phyloP scores from a whole-genome alignment of 1,140 invertebrate species.

The Bombus confusus region DNA sequence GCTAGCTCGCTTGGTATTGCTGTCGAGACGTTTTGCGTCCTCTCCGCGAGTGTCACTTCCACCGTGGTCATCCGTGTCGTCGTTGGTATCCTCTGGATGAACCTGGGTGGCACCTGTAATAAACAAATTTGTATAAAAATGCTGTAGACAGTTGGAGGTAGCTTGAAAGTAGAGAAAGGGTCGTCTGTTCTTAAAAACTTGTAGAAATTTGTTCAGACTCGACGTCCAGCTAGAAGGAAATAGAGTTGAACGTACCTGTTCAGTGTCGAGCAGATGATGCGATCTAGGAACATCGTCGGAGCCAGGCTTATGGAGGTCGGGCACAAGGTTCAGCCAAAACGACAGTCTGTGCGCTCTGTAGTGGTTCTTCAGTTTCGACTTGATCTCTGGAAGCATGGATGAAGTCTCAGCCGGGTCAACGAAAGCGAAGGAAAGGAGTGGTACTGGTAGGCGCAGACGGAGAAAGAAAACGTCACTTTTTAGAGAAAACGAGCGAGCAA shows the following conservation, averaged over 20 bases:
- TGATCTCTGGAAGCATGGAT: conserved; percentile 86
- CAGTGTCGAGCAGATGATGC: conserved; percentile 93
- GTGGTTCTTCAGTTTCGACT: conserved; percentile 95
- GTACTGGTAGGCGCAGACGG: background rate
- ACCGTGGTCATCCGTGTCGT: conserved; percentile 72
- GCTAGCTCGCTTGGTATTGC: conserved; percentile 74
- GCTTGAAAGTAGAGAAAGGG: background rate
- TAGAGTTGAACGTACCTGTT: conserved; percentile 79
- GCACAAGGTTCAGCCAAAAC: conserved; percentile 97
- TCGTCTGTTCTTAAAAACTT: background rate
- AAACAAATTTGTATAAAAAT: no score
- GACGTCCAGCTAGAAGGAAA: background rate
- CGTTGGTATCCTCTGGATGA: conserved; percentile 79
- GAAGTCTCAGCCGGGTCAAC: conserved; percentile 15
- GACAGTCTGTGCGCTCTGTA: conserved; percentile 96
- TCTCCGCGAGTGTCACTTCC: conserved; percentile 72
- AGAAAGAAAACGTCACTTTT: background rate
- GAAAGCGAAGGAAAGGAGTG: background rate
- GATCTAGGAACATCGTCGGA: conserved; percentile 92
- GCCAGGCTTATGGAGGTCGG: conserved; percentile 95
- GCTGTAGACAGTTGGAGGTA: no score
- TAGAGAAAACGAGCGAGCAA: conserved; percentile 1
- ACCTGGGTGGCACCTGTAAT: conserved; percentile 77
- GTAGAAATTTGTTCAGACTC: background rate
- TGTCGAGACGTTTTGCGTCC: conserved; percentile 68